A percentile compares a stretch with the other conserved stretches of the same genome.
Conservation (phyloP, 2,113 vertebrate genomes). For the Leucopsar rothschildi region DNA sequence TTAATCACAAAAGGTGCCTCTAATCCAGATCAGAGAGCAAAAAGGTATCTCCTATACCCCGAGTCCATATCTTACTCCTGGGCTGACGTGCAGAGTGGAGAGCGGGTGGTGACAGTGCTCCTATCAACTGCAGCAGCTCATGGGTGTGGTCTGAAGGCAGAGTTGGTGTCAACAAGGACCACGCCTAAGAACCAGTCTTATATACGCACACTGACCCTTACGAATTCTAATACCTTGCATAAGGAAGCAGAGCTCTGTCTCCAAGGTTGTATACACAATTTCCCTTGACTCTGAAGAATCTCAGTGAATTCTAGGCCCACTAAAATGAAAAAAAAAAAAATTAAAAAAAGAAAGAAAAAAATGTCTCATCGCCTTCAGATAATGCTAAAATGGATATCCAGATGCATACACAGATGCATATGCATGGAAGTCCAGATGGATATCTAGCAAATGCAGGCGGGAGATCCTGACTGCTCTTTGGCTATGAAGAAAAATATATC, state of each 20-base stretch:
- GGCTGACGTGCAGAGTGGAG: background rate
- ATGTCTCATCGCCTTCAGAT: background rate
- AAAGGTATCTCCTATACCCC: background rate
- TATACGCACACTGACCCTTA: background rate
- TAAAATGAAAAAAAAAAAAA: background rate
- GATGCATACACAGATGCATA: background rate
- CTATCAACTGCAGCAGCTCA: background rate
- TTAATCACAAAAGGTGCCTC: background rate
- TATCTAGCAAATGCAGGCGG: background rate
- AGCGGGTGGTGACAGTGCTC: fast-evolving
- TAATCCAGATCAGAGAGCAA: background rate
- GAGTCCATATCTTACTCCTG: background rate
- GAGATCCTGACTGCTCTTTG: background rate
- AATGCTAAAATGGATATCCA: background rate
- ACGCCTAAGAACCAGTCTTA: fast-evolving
- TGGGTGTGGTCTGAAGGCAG: background rate
- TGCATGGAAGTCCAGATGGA: background rate
- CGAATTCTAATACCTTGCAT: background rate
- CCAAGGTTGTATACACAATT: background rate
- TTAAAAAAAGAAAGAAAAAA: background rate
- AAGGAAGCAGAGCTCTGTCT: background rate
- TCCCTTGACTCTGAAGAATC: background rate
- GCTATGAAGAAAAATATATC: background rate
- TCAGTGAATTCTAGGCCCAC: background rate
- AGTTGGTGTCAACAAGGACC: background rate